Evolutionary conservation across 2,113 vertebrate species (phyloP), one percentile per base, ranked within the genome.

Genomic region (Neolamprologus falcicula): DNA sequence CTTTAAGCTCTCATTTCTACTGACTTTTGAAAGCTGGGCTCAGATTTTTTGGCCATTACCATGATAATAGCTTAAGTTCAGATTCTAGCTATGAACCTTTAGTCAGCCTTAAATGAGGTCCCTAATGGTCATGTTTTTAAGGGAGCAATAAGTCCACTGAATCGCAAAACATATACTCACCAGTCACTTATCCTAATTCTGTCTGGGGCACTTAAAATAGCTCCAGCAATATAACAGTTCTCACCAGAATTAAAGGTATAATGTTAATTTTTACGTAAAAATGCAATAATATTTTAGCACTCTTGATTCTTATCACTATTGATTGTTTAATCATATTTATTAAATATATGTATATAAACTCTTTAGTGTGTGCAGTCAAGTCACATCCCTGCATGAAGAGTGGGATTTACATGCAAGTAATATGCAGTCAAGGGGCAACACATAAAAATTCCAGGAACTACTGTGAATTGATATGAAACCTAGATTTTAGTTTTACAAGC

Each of bases 1-100:
- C 79, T 90, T 90, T 84, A 85, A 90, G 86, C 55, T 82, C 85
- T 89, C 66, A 89, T 92, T 92, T 92, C 83, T 66, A 21, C 83
- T 89, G 90, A 90, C 90, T 92, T 93, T 85, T 93, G 31, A 92
- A 92, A 92, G 90, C 68, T 3, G 28, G 9, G 53, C 71, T 90
- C 31, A 57, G 66, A 80, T 86, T 83, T 91, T 88, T 88, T 79
- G 59, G 2, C 76, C 55, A 92, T 93, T 94, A 91, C 55, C 68
- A 88, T 94, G 80, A 91, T 92, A 95, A 93, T 85, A 85, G 83
- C 88, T 84, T 86, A 61, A 92, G 37, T 90, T 94, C 86, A 89
- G 68, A 86, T 92, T 92, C 35, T 68, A 55, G 89, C 83, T 84
- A 89, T 89, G 80, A 90, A 85, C 86, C 89, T 94, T 93, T 91